A percentile compares a stretch with the other conserved stretches of the same genome.
phyloP scores from a whole-genome alignment of 2,113 vertebrate genomes.

The Thunnus thynnus region DNA sequence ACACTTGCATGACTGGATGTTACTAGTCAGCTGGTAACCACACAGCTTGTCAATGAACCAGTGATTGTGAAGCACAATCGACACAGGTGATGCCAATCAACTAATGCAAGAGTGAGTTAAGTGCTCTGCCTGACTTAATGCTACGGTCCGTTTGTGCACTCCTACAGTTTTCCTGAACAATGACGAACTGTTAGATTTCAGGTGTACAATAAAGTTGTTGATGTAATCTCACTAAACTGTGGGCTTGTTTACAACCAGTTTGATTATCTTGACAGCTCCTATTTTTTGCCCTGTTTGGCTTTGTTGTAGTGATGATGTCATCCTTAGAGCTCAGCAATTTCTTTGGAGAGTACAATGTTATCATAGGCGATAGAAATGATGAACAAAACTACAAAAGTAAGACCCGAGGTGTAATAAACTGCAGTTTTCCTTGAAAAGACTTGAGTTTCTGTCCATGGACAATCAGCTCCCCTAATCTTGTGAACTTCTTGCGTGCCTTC shows the following conservation, averaged over 20 bases:
- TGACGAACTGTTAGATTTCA: too few species aligned
- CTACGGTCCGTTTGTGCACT: too few species aligned
- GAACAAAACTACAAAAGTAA: neutral
- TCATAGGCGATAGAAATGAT: conserved; percentile 13
- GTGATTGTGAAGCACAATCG: too few species aligned
- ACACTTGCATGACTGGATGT: too few species aligned
- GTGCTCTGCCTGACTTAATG: too few species aligned
- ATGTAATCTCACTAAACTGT: conserved; percentile 1
- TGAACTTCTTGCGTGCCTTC: conserved; percentile 29
- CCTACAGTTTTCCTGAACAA: too few species aligned
- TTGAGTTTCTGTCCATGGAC: conserved; percentile 1
- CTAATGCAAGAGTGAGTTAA: too few species aligned
- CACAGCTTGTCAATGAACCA: too few species aligned
- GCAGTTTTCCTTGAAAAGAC: neutral
- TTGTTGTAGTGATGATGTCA: neutral
- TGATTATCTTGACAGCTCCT: neutral
- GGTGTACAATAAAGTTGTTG: neutral
- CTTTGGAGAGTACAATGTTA: conserved; percentile 20
- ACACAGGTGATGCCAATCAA: too few species aligned
- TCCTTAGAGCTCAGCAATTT: conserved; percentile 13
- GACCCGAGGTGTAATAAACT: neutral
- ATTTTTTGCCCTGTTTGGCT: neutral
- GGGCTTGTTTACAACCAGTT: conserved; percentile 14
- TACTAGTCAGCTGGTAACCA: too few species aligned
- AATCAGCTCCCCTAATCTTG: conserved; percentile 31